These are phyloP conservation scores for Coleophora deauratella DNA, from an alignment of 2,888 invertebrate species.

Conservation along the genomic window DNA sequence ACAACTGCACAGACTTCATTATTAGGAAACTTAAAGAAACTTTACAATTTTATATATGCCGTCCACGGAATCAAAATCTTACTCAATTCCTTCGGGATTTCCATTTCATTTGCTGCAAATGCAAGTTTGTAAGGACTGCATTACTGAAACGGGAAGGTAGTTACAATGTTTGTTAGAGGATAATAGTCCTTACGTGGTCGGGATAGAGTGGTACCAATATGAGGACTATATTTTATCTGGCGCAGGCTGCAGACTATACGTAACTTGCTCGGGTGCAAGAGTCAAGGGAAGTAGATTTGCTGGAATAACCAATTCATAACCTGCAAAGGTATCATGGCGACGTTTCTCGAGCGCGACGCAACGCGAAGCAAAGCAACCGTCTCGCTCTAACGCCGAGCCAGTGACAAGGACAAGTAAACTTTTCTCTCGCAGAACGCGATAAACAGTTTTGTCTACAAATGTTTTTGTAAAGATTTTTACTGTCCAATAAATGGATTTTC, in stretches of 20 bases:
- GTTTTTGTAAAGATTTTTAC: too few relatives aligned
- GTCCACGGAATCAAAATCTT: constrained; percentile 1
- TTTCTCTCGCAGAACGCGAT: too few relatives aligned
- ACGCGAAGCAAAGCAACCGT: too few relatives aligned
- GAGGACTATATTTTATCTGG: constrained; percentile 3
- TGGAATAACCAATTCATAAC: background rate
- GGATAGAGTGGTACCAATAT: constrained; percentile 5
- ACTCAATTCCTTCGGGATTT: constrained; percentile 10
- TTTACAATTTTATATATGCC: constrained; percentile 3
- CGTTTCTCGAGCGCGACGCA: too few relatives aligned
- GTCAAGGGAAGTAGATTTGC: background rate
- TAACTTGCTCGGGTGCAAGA: constrained; percentile 9
- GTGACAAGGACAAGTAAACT: too few relatives aligned
- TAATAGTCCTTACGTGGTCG: constrained; percentile 4
- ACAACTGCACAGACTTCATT: constrained; percentile 2
- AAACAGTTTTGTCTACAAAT: too few relatives aligned
- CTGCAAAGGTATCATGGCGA: too few relatives aligned
- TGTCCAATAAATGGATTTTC: too few relatives aligned
- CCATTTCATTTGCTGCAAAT: constrained; percentile 6
- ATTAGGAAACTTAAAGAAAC: constrained; percentile 3
- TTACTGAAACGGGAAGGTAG: constrained; percentile 9
- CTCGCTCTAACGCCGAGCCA: too few relatives aligned
- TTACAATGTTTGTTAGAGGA: constrained; percentile 10
- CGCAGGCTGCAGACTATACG: constrained; percentile 8
- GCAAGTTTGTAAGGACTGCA: constrained; percentile 1